phyloP scores from a whole-genome alignment of 1,140 invertebrate genomes.

The Bombus vancouverensis region DNA sequence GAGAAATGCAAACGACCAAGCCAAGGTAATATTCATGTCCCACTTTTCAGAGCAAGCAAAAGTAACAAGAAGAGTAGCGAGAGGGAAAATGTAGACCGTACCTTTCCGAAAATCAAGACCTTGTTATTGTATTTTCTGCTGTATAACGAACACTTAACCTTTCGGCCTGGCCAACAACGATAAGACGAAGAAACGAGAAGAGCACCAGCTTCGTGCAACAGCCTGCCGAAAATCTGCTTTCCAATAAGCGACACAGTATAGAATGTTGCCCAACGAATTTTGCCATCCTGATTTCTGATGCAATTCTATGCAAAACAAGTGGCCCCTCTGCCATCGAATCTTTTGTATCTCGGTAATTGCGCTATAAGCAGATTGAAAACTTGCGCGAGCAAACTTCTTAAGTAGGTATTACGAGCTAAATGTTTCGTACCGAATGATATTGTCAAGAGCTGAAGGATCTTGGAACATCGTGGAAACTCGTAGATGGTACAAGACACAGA shows the following conservation, averaged over 20 bases:
- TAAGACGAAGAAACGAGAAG: slow-evolving; percentile 1
- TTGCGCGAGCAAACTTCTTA: slow-evolving; percentile 1
- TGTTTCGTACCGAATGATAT: not conserved
- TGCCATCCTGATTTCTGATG: slow-evolving; percentile 3
- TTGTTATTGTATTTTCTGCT: slow-evolving; percentile 15
- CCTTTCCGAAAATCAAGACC: slow-evolving; percentile 26
- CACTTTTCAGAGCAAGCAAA: not conserved
- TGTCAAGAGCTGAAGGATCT: not conserved
- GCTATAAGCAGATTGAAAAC: slow-evolving; percentile 31
- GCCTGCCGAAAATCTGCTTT: slow-evolving; percentile 44
- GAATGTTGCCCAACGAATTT: not conserved
- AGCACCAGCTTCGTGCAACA: not conserved
- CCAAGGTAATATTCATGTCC: not conserved
- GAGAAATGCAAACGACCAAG: slow-evolving; percentile 5
- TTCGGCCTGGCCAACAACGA: not conserved
- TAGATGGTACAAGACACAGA: not conserved
- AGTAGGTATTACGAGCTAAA: not conserved
- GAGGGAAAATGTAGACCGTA: slow-evolving; percentile 1
- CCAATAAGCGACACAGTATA: slow-evolving; percentile 28
- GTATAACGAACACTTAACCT: slow-evolving; percentile 46
- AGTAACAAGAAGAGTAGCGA: too few species aligned
- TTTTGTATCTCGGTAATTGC: slow-evolving; percentile 12
- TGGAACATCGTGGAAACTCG: not conserved
- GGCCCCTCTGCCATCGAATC: not conserved
- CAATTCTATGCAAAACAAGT: slow-evolving; percentile 35